These are phyloP conservation scores for Peribatodes rhomboidaria DNA, from an alignment of 2,888 invertebrate genomes.

Conservation along the genomic window DNA sequence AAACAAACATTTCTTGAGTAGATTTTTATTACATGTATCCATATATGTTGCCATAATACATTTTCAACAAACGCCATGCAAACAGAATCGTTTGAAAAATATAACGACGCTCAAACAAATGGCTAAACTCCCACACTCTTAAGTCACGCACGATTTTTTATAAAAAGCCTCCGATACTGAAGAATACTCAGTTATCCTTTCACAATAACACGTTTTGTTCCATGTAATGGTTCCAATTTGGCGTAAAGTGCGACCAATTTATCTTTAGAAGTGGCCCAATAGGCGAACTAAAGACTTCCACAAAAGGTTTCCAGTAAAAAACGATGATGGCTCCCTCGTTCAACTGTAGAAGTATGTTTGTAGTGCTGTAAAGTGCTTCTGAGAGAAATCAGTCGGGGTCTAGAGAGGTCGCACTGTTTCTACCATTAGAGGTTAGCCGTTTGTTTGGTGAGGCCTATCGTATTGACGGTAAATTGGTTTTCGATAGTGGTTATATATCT, in stretches of 20 bases:
- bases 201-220: constrained; percentile 64
- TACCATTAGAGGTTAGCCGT: constrained; percentile 32
- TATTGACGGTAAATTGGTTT: constrained; percentile 31
- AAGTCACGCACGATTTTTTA: constrained; percentile 28
- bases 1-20: no score
- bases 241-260: constrained; percentile 56
- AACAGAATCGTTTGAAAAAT: neutral
- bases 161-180: constrained; percentile 51
- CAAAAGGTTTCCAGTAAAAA: neutral
- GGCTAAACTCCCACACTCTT: constrained; percentile 18
- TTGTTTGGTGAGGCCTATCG: constrained; percentile 34
- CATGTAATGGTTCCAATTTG: constrained; percentile 69
- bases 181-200: constrained; percentile 58
- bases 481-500: constrained; percentile 6
- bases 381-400: constrained; percentile 55
- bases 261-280: neutral
- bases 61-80: no score
- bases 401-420: constrained; percentile 50
- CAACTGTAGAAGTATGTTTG: neutral
- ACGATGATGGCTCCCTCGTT: neutral
- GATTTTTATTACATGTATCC: no score
- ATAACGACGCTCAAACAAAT: constrained; percentile 20
- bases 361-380: constrained; percentile 53
- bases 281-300: neutral
- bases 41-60: no score